These are phyloP conservation scores for Yponomeuta malinellus DNA, from an alignment of 2,888 invertebrate genomes.

Conservation along the genomic window DNA sequence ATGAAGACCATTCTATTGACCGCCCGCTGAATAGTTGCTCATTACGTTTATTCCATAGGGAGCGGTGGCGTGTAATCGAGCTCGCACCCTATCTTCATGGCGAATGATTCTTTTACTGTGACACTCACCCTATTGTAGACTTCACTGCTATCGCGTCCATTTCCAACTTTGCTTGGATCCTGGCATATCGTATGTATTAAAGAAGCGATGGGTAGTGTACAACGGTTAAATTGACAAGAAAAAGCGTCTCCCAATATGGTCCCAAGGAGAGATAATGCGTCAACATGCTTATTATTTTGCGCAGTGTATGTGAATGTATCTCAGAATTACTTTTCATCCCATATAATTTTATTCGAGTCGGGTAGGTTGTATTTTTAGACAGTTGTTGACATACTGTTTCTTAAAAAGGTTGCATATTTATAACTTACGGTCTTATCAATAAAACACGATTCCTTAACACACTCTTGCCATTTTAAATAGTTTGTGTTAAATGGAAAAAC, in stretches of 20 bases:
- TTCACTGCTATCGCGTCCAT: background rate
- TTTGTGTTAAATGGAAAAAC: no score
- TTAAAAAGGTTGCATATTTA: no score
- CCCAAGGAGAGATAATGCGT: conserved; percentile 32
- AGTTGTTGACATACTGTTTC: background rate
- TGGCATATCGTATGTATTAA: background rate
- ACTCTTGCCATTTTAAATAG: no score
- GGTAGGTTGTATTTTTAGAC: background rate
- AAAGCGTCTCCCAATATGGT: background rate
- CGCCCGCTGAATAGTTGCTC: conserved; percentile 67
- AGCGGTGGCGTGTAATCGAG: conserved; percentile 61
- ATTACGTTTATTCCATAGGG: conserved; percentile 55
- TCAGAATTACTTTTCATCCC: conserved; percentile 33
- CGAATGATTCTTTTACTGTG: conserved; percentile 17
- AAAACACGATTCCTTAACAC: no score
- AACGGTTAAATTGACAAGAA: background rate
- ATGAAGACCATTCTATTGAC: conserved; percentile 39
- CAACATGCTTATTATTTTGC: conserved; percentile 33
- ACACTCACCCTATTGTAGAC: background rate
- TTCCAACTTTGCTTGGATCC: background rate
- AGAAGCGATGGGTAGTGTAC: conserved; percentile 19
- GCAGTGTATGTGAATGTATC: conserved; percentile 27
- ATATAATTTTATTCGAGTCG: conserved; percentile 27
- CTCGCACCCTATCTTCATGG: conserved; percentile 55
- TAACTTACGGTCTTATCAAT: no score